These are phyloP conservation scores for Jacana jacana DNA, from an alignment of 2,113 vertebrate genomes.

Conservation along the genomic window DNA sequence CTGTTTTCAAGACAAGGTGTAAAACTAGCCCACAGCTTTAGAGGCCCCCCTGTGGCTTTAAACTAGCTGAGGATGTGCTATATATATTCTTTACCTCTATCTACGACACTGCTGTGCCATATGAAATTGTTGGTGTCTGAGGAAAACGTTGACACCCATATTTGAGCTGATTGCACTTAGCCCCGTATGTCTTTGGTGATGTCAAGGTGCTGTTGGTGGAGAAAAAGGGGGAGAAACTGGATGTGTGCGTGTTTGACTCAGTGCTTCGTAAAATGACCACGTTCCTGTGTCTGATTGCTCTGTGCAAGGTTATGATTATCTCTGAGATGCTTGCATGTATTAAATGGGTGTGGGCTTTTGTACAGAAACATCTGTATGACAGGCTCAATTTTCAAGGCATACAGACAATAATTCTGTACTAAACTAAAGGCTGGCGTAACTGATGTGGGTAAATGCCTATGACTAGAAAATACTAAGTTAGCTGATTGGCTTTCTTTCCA, in stretches of 20 bases:
- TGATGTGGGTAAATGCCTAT: not conserved
- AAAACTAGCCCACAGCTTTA: not conserved
- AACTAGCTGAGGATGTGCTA: not conserved
- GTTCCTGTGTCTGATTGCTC: not conserved
- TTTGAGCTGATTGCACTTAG: rapidly evolving
- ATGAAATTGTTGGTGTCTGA: not conserved
- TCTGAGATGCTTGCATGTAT: not conserved
- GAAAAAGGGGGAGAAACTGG: not conserved
- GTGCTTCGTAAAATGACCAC: not conserved
- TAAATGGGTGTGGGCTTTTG: not conserved
- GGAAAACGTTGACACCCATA: rapidly evolving
- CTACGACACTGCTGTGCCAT: not conserved
- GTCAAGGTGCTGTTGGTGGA: not conserved
- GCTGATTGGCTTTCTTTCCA: conserved; percentile 15
- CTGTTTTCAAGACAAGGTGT: not conserved
- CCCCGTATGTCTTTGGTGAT: rapidly evolving
- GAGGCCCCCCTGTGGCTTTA: not conserved
- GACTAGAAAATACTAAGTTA: conserved; percentile 18
- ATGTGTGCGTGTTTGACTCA: rapidly evolving
- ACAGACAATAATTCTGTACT: not conserved
- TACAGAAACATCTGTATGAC: not conserved
- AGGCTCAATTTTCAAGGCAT: not conserved
- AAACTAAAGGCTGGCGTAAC: conserved; percentile 1
- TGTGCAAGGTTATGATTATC: not conserved
- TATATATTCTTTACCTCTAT: rapidly evolving